phyloP scores from a whole-genome alignment of 2,888 invertebrate species.

The Cheilosia scutellata region DNA sequence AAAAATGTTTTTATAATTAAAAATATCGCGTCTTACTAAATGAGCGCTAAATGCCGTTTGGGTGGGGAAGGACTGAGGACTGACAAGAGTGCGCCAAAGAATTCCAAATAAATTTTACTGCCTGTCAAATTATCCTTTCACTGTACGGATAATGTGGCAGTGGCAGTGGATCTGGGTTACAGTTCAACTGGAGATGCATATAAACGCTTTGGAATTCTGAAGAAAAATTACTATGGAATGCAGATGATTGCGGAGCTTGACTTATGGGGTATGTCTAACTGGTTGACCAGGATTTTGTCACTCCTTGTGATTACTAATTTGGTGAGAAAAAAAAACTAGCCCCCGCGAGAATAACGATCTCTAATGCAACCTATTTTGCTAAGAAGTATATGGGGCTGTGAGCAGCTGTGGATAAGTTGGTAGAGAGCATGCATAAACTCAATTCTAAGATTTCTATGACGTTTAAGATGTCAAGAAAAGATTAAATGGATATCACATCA shows the following conservation, averaged over 20 bases:
- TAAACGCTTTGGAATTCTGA: slow-evolving; percentile 31
- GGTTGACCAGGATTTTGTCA: slow-evolving; percentile 38
- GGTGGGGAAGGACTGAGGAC: background rate
- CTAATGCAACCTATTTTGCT: no score
- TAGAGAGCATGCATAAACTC: no score
- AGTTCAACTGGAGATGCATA: slow-evolving; percentile 11
- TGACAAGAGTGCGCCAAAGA: slow-evolving; percentile 17
- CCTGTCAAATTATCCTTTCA: slow-evolving; percentile 67
- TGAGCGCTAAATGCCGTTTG: slow-evolving; percentile 50
- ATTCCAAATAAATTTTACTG: slow-evolving; percentile 68
- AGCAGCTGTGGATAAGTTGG: no score
- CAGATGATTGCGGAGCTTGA: slow-evolving; percentile 39
- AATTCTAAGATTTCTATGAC: no score
- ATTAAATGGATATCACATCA: no score
- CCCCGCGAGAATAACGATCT: no score
- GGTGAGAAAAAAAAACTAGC: no score
- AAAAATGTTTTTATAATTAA: slow-evolving; percentile 75
- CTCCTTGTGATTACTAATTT: no score
- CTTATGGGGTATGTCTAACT: slow-evolving; percentile 20
- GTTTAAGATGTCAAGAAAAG: no score
- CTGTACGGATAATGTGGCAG: slow-evolving; percentile 22
- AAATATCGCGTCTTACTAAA: slow-evolving; percentile 66
- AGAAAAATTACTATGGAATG: slow-evolving; percentile 22
- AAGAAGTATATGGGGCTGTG: no score
- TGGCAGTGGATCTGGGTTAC: slow-evolving; percentile 12